A percentile compares a stretch with the other conserved stretches of the same genome.
Conservation (phyloP, 2,797 vertebrate species). For the Hipposideros larvatus region DNA sequence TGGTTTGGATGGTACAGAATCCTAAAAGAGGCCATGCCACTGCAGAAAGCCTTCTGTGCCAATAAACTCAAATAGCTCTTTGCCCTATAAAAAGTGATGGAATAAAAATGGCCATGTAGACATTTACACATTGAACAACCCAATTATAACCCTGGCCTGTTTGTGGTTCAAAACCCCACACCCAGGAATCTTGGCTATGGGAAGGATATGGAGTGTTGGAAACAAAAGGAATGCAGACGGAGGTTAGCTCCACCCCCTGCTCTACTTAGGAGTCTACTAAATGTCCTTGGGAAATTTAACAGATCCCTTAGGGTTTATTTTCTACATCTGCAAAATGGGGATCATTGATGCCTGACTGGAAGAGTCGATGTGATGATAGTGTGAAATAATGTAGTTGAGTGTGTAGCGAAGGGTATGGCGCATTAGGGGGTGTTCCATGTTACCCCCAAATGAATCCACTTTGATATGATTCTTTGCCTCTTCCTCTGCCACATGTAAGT, state of each 20-base stretch:
- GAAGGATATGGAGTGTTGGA: background rate
- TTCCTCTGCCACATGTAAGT: background rate
- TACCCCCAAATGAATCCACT: background rate
- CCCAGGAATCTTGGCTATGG: background rate
- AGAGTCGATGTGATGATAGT: rapidly evolving
- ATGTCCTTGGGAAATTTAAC: slow-evolving; percentile 65
- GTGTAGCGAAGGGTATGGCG: rapidly evolving
- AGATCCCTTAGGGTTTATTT: background rate
- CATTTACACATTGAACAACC: background rate
- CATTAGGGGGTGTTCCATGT: rapidly evolving
- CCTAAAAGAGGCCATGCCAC: background rate
- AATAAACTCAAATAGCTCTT: background rate
- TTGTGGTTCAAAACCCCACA: background rate
- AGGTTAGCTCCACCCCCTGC: background rate
- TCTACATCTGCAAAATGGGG: background rate
- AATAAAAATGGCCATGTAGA: background rate
- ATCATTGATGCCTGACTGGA: background rate
- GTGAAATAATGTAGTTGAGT: rapidly evolving
- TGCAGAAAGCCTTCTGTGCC: background rate
- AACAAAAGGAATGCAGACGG: background rate
- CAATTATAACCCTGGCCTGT: background rate
- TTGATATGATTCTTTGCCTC: background rate
- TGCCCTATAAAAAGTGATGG: background rate
- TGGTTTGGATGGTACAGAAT: background rate
- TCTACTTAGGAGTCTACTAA: background rate